Evolutionary conservation across 2,113 vertebrate species (phyloP).

Genomic region (Nematolebias whitei): DNA sequence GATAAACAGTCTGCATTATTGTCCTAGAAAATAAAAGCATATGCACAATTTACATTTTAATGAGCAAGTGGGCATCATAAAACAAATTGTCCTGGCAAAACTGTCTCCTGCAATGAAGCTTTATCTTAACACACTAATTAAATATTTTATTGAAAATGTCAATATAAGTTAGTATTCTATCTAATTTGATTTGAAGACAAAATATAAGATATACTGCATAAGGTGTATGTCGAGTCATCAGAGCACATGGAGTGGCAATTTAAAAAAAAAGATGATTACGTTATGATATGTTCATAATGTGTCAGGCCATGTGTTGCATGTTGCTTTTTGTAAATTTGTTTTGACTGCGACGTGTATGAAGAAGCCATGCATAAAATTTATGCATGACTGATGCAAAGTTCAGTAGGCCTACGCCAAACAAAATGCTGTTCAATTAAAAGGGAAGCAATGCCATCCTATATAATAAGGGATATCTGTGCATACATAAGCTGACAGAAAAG

Average conservation of each 20-base stretch:
- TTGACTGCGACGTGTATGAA: slow-evolving; percentile 71
- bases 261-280: too few relatives aligned
- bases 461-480: slow-evolving; percentile 78
- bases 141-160: slow-evolving; percentile 52
- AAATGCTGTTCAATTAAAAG: slow-evolving; percentile 81
- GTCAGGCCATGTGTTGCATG: slow-evolving; percentile 46
- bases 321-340: slow-evolving; percentile 61
- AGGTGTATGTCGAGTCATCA: slow-evolving; percentile 25
- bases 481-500: slow-evolving; percentile 74
- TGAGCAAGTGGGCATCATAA: slow-evolving; percentile 71
- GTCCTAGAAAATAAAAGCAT: slow-evolving; percentile 79
- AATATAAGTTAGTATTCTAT: slow-evolving; percentile 21
- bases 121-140: slow-evolving; percentile 38
- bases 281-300: slow-evolving; percentile 8
- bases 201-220: slow-evolving; percentile 3
- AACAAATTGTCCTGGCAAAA: slow-evolving; percentile 70
- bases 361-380: slow-evolving; percentile 77
- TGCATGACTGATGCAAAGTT: slow-evolving; percentile 72
- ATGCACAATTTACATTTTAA: slow-evolving; percentile 83
- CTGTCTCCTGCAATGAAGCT: slow-evolving; percentile 56
- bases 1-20: slow-evolving; percentile 77
- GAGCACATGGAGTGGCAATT: background rate
- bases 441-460: slow-evolving; percentile 76
- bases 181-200: slow-evolving; percentile 4
- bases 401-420: slow-evolving; percentile 71